Evolutionary conservation across 2,888 invertebrate genomes (phyloP).

Genomic region (Leptogaster cylindrica): DNA sequence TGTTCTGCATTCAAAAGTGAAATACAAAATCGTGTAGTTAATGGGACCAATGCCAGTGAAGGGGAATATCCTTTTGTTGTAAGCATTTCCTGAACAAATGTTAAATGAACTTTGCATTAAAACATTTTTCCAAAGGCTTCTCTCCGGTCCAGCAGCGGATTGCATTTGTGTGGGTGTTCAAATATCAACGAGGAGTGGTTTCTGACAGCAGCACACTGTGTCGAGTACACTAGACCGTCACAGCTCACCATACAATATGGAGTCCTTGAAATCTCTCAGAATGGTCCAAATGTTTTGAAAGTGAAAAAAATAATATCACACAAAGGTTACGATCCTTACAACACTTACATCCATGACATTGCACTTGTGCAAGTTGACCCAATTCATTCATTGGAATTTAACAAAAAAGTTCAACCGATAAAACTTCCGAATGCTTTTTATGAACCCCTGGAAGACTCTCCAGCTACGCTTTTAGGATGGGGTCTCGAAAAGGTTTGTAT

Average conservation of each 20-base stretch:
- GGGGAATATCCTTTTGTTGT: conserved; percentile 56
- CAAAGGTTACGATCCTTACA: conserved; percentile 52
- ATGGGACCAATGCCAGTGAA: conserved; percentile 54
- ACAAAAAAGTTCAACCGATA: conserved; percentile 52
- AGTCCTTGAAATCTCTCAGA: background rate
- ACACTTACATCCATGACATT: conserved; percentile 54
- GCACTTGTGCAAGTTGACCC: conserved; percentile 53
- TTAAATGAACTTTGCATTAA: background rate
- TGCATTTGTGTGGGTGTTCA: conserved; percentile 55
- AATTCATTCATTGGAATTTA: conserved; percentile 48
- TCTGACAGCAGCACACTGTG: conserved; percentile 57
- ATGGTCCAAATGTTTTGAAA: background rate
- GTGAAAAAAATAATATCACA: conserved; percentile 54
- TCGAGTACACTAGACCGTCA: conserved; percentile 41
- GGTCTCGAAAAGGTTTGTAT: conserved; percentile 49
- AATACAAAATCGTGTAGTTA: conserved; percentile 55
- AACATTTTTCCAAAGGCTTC: background rate
- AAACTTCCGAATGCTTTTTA: conserved; percentile 52
- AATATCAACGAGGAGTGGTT: conserved; percentile 53
- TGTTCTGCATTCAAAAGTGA: too few species aligned
- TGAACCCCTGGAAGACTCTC: conserved; percentile 48
- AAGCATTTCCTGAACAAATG: conserved; percentile 21
- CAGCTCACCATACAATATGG: conserved; percentile 42
- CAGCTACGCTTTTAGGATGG: conserved; percentile 59
- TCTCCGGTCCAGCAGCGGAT: conserved; percentile 50